These are phyloP conservation scores for Cyanoderma ruficeps DNA, from an alignment of 2,113 vertebrate species.

Conservation along the genomic window DNA sequence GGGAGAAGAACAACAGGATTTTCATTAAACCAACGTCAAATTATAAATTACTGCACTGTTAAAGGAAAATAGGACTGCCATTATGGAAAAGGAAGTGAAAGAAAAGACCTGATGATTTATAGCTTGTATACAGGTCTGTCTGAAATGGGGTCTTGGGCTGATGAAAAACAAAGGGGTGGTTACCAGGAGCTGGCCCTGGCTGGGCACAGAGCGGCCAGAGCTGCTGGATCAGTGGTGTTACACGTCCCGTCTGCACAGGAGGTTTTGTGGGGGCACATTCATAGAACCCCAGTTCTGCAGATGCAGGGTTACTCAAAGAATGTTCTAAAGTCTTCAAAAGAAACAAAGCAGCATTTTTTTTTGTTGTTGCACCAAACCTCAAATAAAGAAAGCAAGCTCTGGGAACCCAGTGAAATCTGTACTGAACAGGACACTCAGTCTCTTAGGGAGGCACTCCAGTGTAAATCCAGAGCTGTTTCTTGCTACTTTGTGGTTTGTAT, in stretches of 20 bases:
- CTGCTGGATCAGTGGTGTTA: background rate
- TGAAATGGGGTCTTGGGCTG: background rate
- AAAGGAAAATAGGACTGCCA: background rate
- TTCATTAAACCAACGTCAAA: background rate
- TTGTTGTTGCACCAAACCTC: background rate
- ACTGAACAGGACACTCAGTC: background rate
- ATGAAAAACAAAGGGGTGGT: background rate
- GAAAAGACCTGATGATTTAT: background rate
- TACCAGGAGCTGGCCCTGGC: background rate
- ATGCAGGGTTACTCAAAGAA: background rate
- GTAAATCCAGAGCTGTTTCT: background rate
- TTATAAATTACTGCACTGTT: background rate
- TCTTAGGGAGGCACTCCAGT: too few relatives aligned
- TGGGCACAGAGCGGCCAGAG: background rate
- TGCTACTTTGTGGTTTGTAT: background rate
- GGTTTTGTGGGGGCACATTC: too few relatives aligned
- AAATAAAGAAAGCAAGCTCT: background rate
- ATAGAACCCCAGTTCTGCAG: background rate
- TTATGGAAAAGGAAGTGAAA: background rate
- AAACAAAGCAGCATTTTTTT: background rate
- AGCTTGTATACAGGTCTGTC: background rate
- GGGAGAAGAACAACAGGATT: background rate
- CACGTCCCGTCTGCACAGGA: background rate
- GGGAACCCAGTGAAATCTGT: background rate
- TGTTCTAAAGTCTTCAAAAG: background rate